Evolutionary conservation across 2,113 vertebrate species (phyloP).

Genomic region (Smithornis capensis): DNA sequence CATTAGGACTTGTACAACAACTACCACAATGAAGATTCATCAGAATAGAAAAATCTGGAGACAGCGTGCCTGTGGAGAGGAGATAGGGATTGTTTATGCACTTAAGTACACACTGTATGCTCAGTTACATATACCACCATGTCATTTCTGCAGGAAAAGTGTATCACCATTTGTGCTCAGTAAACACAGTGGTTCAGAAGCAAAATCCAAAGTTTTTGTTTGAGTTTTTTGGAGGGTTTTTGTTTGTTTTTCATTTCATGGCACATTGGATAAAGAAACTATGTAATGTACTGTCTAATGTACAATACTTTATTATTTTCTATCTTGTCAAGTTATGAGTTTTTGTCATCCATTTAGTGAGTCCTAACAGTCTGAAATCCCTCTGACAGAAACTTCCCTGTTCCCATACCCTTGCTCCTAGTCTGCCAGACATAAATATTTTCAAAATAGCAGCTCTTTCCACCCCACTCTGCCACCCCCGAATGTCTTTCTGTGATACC

Average conservation of each 20-base stretch:
- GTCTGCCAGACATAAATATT: background rate
- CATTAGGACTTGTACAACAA: background rate
- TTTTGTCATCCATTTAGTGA: background rate
- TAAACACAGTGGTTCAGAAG: background rate
- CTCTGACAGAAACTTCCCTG: background rate
- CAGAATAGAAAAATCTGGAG: background rate
- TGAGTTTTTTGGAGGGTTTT: too few species aligned
- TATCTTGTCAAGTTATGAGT: fast-evolving
- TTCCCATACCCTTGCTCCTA: background rate
- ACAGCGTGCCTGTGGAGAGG: background rate
- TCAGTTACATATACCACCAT: background rate
- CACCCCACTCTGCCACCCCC: background rate
- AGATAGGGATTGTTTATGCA: background rate
- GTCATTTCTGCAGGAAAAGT: background rate
- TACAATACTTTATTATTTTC: background rate
- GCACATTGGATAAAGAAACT: background rate
- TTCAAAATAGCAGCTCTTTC: background rate
- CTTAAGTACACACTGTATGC: background rate
- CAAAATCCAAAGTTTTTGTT: background rate
- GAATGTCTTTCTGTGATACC: background rate
- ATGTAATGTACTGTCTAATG: background rate
- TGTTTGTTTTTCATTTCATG: background rate
- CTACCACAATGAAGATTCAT: background rate
- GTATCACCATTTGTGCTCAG: background rate
- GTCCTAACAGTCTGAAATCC: background rate